These are phyloP conservation scores for Nineta flava DNA, from an alignment of 2,888 invertebrate species.

Conservation along the genomic window DNA sequence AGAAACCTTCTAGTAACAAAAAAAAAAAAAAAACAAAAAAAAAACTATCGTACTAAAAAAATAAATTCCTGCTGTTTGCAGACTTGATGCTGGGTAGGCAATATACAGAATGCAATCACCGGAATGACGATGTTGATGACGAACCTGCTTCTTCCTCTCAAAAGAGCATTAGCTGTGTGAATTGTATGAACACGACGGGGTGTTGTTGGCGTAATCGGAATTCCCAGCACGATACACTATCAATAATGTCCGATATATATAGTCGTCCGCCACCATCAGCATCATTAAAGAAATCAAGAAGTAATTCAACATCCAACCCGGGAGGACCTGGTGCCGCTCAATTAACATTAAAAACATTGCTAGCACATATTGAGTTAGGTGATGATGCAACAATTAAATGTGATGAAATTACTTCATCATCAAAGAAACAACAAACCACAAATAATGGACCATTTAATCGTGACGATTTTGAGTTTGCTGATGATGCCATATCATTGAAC, in stretches of 20 bases:
- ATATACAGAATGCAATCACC: not conserved
- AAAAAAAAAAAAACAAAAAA: not conserved
- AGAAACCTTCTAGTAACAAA: not conserved
- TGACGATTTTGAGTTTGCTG: conserved; percentile 27
- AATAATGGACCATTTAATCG: conserved; percentile 13
- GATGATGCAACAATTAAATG: conserved; percentile 32
- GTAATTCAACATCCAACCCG: not conserved
- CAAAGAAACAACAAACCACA: conserved; percentile 3
- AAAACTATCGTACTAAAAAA: not conserved
- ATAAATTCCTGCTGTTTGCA: conserved; percentile 2
- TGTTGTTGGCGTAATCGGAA: conserved; percentile 21
- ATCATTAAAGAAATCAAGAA: conserved; percentile 5
- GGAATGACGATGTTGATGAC: conserved; percentile 10
- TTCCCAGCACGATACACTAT: conserved; percentile 24
- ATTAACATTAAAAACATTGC: conserved; percentile 18
- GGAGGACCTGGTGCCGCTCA: conserved; percentile 10
- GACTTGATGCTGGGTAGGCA: not conserved
- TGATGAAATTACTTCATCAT: conserved; percentile 10
- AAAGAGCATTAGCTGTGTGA: conserved; percentile 23
- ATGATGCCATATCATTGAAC: conserved; percentile 27
- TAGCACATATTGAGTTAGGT: conserved; percentile 33
- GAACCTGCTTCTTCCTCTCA: conserved; percentile 28
- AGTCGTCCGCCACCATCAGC: conserved; percentile 25
- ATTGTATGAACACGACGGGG: conserved; percentile 18
- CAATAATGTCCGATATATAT: conserved; percentile 42